Evolutionary conservation across 2,888 invertebrate genomes (phyloP).

Genomic region (Tachina grossa): DNA sequence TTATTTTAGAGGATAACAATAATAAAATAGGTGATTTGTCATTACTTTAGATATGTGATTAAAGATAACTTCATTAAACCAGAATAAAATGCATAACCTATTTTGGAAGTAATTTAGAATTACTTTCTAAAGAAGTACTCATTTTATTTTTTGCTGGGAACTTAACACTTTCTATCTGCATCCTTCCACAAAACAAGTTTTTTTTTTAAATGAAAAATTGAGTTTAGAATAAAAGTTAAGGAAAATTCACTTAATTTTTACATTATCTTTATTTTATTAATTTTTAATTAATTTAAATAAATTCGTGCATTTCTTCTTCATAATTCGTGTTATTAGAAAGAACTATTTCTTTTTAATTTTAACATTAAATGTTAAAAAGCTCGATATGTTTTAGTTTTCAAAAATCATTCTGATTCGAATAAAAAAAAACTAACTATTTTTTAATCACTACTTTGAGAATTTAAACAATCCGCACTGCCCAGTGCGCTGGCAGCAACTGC

Average conservation of each 20-base stretch:
- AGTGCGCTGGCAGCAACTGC: background rate
- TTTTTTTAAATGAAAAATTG: too few species aligned
- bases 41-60: too few species aligned
- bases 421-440: background rate
- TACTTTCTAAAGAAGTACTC: too few species aligned
- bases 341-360: slow-evolving; percentile 16
- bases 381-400: slow-evolving; percentile 60
- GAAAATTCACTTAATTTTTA: background rate
- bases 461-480: slow-evolving; percentile 9
- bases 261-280: slow-evolving; percentile 8
- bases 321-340: slow-evolving; percentile 2
- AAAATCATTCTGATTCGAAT: background rate
- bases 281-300: slow-evolving; percentile 56
- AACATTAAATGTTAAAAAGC: slow-evolving; percentile 68
- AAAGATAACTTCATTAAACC: too few species aligned
- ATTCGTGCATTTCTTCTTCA: slow-evolving; percentile 66
- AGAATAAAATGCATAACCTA: too few species aligned
- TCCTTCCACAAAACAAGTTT: too few species aligned
- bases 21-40: too few species aligned
- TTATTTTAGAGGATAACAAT: too few species aligned
- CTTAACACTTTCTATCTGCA: too few species aligned
- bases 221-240: background rate
- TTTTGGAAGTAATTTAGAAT: too few species aligned
- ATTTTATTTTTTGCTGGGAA: too few species aligned
- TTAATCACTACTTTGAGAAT: slow-evolving; percentile 57